Conservation (phyloP, 2,888 invertebrate genomes). For the Ectemnius cavifrons region DNA sequence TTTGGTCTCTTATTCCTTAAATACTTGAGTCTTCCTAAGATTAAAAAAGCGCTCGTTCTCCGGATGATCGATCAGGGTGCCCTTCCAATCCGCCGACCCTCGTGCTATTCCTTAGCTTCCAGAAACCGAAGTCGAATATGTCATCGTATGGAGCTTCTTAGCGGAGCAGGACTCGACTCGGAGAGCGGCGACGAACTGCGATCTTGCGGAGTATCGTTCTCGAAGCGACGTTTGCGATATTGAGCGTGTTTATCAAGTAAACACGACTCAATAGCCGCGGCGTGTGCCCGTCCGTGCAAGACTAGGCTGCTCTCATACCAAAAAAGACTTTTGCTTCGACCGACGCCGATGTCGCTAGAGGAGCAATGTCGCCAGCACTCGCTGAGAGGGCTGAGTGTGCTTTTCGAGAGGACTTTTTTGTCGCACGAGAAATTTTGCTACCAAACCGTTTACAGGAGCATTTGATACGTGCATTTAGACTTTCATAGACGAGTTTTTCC, state of each 20-base stretch:
- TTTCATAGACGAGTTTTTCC: constrained; percentile 55
- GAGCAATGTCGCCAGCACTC: constrained; percentile 53
- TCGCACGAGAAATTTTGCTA: constrained; percentile 45
- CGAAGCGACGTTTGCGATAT: constrained; percentile 49
- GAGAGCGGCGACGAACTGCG: too few relatives aligned
- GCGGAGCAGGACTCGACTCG: too few relatives aligned
- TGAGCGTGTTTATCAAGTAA: constrained; percentile 67
- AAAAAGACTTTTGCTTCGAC: constrained; percentile 24
- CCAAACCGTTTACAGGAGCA: constrained; percentile 47
- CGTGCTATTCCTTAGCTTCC: constrained; percentile 21
- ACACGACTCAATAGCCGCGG: constrained; percentile 64
- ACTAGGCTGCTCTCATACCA: constrained; percentile 5
- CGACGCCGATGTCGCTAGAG: constrained; percentile 33
- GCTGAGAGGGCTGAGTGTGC: constrained; percentile 16
- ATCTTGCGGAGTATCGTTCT: background rate
- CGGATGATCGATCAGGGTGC: constrained; percentile 20
- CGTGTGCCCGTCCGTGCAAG: constrained; percentile 38
- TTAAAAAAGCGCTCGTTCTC: constrained; percentile 20
- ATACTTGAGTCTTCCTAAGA: background rate
- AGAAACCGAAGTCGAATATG: too few relatives aligned
- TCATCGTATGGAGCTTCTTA: too few relatives aligned
- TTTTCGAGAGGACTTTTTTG: constrained; percentile 47
- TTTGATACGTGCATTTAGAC: constrained; percentile 58
- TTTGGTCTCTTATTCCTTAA: constrained; percentile 25
- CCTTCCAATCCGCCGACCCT: constrained; percentile 23